Evolutionary conservation across 2,888 invertebrate species (phyloP).

Genomic region (Clivina fossor): DNA sequence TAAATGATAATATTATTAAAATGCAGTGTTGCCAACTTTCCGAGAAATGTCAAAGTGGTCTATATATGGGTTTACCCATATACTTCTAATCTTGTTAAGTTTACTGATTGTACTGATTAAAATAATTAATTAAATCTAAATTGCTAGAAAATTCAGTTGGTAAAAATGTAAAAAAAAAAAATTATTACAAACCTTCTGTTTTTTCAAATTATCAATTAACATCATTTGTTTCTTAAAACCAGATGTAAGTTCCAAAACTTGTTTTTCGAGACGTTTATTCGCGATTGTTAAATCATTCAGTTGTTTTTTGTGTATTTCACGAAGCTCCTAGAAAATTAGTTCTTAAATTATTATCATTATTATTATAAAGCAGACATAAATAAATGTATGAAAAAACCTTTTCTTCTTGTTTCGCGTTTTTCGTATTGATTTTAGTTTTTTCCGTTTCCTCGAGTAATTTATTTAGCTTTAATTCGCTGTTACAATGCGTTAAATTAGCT

Average conservation of each 20-base stretch:
- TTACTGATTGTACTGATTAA: too few species aligned
- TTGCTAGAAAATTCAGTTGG: too few species aligned
- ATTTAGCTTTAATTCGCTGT: constrained; percentile 55
- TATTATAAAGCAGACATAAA: too few species aligned
- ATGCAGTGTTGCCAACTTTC: too few species aligned
- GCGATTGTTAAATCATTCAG: constrained; percentile 54
- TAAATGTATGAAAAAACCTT: too few species aligned
- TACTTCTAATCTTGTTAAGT: too few species aligned
- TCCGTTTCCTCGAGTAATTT: constrained; percentile 57
- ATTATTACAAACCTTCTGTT: constrained; percentile 64
- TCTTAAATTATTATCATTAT: too few species aligned
- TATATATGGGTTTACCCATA: too few species aligned
- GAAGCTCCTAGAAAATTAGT: constrained; percentile 54
- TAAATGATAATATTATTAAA: too few species aligned
- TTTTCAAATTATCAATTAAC: constrained; percentile 63
- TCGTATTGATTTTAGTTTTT: constrained; percentile 46
- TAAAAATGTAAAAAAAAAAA: too few species aligned
- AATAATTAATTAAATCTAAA: too few species aligned
- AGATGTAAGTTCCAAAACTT: constrained; percentile 59
- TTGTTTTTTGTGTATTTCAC: constrained; percentile 54
- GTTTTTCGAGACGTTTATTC: constrained; percentile 59
- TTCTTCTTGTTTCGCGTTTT: constrained; percentile 48
- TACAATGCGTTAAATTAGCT: constrained; percentile 49
- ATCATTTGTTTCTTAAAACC: constrained; percentile 64
- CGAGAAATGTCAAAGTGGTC: too few species aligned